A percentile compares a stretch with the other conserved stretches of the same genome.
Conservation (phyloP, 2,888 invertebrate genomes). For the Macrostomum cliftonense region DNA sequence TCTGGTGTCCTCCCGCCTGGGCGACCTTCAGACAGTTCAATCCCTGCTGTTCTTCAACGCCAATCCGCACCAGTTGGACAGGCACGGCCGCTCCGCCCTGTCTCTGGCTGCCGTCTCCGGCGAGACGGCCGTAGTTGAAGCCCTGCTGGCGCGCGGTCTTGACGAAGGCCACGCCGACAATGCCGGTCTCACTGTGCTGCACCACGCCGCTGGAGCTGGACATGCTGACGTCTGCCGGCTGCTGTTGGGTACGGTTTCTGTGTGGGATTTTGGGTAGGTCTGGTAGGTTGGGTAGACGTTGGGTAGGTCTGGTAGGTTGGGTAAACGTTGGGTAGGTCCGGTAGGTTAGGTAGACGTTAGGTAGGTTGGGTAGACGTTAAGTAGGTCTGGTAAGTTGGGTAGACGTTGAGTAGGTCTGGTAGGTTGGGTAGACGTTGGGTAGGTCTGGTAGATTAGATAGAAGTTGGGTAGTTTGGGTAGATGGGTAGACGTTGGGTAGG, state of each 20-base stretch:
- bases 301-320: too few relatives aligned
- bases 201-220: slow-evolving; percentile 77
- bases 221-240: slow-evolving; percentile 44
- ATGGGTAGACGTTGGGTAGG: too few relatives aligned
- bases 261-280: too few relatives aligned
- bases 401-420: too few relatives aligned
- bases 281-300: too few relatives aligned
- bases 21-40: slow-evolving; percentile 61
- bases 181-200: slow-evolving; percentile 79
- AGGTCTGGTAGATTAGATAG: too few relatives aligned
- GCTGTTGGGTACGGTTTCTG: slow-evolving; percentile 43
- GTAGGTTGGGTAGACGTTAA: too few relatives aligned
- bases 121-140: slow-evolving; percentile 60
- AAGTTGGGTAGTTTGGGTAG: too few relatives aligned
- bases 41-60: slow-evolving; percentile 75
- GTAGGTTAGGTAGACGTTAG: too few relatives aligned
- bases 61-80: slow-evolving; percentile 72
- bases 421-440: too few relatives aligned
- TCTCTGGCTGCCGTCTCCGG: slow-evolving; percentile 28
- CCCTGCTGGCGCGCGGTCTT: slow-evolving; percentile 47
- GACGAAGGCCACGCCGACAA: slow-evolving; percentile 53
- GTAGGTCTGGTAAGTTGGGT: too few relatives aligned
- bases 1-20: slow-evolving; percentile 55
- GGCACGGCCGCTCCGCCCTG: slow-evolving; percentile 60
- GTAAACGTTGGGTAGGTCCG: too few relatives aligned